phyloP scores from a whole-genome alignment of 2,113 vertebrate species.

The rabbit (Oryctolagus cuniculus) region DNA sequence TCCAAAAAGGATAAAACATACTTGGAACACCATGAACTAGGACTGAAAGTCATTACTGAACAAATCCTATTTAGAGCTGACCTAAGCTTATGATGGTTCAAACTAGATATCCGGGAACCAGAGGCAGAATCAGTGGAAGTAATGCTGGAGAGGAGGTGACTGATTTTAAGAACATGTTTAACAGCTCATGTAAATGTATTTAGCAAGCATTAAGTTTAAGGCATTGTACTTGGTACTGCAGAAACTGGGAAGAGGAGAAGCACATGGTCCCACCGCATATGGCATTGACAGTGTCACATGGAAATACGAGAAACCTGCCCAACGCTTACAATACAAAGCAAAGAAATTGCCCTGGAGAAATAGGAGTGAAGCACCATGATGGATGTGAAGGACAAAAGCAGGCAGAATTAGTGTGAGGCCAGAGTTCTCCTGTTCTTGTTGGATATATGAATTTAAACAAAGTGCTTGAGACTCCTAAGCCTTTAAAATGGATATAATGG shows the following conservation, averaged over 20 bases:
- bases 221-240: neutral
- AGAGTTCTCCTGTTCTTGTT: neutral
- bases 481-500: neutral
- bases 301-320: neutral
- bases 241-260: neutral
- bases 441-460: neutral
- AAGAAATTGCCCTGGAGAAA: neutral
- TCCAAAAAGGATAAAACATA: conserved; percentile 64
- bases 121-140: neutral
- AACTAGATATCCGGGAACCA: neutral
- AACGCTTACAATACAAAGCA: neutral
- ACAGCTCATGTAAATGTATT: neutral
- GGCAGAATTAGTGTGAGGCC: neutral
- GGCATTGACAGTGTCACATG: neutral
- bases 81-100: conserved; percentile 42
- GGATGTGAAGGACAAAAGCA: neutral
- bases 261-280: neutral
- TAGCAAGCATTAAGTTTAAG: conserved; percentile 27
- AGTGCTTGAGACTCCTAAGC: neutral
- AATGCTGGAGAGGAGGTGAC: neutral
- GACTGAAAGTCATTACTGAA: conserved; percentile 48
- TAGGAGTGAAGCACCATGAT: neutral
- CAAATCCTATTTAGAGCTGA: conserved; percentile 69
- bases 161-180: neutral
- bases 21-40: conserved; percentile 39